Evolutionary conservation across 2,113 vertebrate genomes (phyloP).

Genomic region (Spilogale gracilis): DNA sequence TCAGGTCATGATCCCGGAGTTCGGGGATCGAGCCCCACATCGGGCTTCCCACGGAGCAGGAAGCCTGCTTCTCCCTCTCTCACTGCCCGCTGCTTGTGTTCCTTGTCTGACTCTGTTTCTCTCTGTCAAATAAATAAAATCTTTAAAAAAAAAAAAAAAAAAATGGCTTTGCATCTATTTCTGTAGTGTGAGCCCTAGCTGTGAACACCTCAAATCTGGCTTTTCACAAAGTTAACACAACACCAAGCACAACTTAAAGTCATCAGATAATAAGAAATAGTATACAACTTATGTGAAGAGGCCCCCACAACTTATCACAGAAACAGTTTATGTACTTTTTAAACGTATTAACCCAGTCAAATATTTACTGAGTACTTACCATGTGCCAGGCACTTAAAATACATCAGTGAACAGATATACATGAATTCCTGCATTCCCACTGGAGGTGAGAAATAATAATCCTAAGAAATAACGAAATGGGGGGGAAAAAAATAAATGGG

Average conservation of each 20-base stretch:
- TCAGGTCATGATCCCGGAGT: too few relatives aligned
- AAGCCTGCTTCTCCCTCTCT: too few relatives aligned
- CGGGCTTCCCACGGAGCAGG: too few relatives aligned
- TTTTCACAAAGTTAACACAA: slow-evolving; percentile 29
- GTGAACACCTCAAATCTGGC: background rate
- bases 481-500: too few relatives aligned
- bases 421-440: background rate
- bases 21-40: too few relatives aligned
- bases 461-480: background rate
- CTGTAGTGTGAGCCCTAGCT: background rate
- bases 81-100: too few relatives aligned
- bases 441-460: background rate
- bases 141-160: background rate
- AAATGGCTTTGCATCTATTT: background rate
- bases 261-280: background rate
- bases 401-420: background rate
- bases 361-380: background rate
- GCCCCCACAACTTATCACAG: background rate
- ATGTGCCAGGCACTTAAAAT: background rate
- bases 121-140: too few relatives aligned
- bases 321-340: background rate
- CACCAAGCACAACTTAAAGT: slow-evolving; percentile 4
- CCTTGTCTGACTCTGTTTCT: too few relatives aligned
- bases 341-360: background rate
- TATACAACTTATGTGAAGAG: background rate